Percentiles rank a stretch among this genome's conserved stretches.
These are phyloP conservation scores for Virgularia gustaviana DNA, from an alignment of 92 coral and sea anemone genomes.

Conservation along the genomic window DNA sequence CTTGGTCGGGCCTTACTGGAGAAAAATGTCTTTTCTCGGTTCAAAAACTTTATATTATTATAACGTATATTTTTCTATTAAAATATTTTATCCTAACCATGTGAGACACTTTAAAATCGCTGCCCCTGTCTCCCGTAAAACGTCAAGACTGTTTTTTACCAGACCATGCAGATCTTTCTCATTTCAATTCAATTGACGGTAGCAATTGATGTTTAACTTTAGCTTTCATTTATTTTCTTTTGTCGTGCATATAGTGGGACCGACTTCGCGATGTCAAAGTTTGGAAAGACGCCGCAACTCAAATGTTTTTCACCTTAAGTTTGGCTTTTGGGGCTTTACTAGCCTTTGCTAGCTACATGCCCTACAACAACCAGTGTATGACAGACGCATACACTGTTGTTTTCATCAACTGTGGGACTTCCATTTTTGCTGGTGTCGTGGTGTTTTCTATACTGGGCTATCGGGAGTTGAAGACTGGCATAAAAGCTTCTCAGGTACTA, in stretches of 20 bases:
- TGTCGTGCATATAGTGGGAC: constrained; percentile 54
- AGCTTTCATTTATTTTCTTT: too few relatives aligned
- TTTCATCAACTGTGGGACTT: constrained; percentile 88
- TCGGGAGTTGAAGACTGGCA: constrained; percentile 77
- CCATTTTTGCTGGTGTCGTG: constrained; percentile 94
- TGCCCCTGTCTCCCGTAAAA: too few relatives aligned
- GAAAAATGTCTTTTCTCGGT: too few relatives aligned
- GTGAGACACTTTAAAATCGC: too few relatives aligned
- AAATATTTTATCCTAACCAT: too few relatives aligned
- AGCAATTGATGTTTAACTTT: too few relatives aligned
- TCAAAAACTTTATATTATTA: too few relatives aligned
- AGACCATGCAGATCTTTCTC: too few relatives aligned
- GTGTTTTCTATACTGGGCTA: constrained; percentile 96
- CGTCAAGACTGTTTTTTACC: too few relatives aligned
- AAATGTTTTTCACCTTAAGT: constrained; percentile 97
- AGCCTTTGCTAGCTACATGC: constrained; percentile 98
- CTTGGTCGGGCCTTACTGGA: too few relatives aligned
- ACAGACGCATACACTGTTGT: constrained; percentile 87
- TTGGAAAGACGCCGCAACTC: constrained; percentile 99
- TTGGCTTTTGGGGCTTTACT: constrained; percentile 96
- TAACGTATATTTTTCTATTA: too few relatives aligned
- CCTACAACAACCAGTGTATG: constrained; percentile 85
- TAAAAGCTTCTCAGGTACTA: constrained; percentile 76
- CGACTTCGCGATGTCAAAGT: constrained; percentile 70
- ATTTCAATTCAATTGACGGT: too few relatives aligned